Evolutionary conservation across 1,140 invertebrate species (phyloP).

Genomic region (Tetraneura akinire): DNA sequence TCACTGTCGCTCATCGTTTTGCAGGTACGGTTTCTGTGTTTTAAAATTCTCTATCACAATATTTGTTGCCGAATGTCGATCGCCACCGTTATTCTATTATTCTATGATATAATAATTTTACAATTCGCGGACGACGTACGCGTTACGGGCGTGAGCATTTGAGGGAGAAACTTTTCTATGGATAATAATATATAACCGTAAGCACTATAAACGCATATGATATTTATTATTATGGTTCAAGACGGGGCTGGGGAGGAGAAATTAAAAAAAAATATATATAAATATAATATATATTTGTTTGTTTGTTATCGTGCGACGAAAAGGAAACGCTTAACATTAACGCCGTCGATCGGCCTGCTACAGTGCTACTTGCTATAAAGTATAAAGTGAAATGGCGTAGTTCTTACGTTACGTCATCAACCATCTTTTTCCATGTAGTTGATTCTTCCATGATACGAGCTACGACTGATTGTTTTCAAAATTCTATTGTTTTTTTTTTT

Average conservation of each 20-base stretch:
- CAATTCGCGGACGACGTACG: neutral
- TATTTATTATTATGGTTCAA: too few relatives aligned
- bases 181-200: too few relatives aligned
- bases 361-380: too few relatives aligned
- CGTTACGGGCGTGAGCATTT: neutral
- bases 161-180: neutral
- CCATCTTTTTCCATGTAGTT: neutral
- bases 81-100: neutral
- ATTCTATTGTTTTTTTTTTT: neutral
- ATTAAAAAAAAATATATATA: too few relatives aligned
- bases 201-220: too few relatives aligned
- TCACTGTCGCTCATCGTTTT: slow-evolving; percentile 53
- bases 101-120: neutral
- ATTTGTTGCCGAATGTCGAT: neutral
- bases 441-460: slow-evolving; percentile 34
- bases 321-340: slow-evolving; percentile 38
- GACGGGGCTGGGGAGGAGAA: neutral
- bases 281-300: slow-evolving; percentile 16
- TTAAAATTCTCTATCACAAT: neutral
- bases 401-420: slow-evolving; percentile 50
- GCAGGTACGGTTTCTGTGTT: neutral
- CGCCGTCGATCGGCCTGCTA: slow-evolving; percentile 25
- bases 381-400: slow-evolving; percentile 42
- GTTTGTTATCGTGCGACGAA: slow-evolving; percentile 42
- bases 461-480: slow-evolving; percentile 1